Evolutionary conservation across 2,797 vertebrate species (phyloP).

Genomic region (Pantherophis alleghaniensis): DNA sequence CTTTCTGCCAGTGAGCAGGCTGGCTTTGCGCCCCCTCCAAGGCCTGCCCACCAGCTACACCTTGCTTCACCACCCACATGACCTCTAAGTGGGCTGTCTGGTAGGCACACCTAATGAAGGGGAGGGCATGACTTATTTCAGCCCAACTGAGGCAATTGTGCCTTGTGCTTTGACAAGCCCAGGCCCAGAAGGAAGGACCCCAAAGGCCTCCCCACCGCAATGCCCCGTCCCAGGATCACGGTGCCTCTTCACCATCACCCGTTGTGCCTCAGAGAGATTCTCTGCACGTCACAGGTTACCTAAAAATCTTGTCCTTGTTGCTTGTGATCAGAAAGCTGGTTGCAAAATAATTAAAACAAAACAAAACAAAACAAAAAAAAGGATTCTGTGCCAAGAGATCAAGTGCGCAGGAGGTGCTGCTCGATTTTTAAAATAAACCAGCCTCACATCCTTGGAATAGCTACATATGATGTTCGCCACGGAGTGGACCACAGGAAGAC

Average conservation of each 20-base stretch:
- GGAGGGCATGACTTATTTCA: not conserved
- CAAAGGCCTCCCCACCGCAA: not conserved
- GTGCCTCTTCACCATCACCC: slow-evolving; percentile 6
- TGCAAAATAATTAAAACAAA: slow-evolving; percentile 28
- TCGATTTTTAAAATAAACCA: slow-evolving; percentile 28
- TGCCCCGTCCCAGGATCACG: slow-evolving; percentile 7
- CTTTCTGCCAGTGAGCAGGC: slow-evolving; percentile 25
- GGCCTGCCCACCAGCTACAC: slow-evolving; percentile 24
- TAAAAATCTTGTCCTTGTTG: slow-evolving; percentile 41
- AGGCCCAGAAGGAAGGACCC: slow-evolving; percentile 7
- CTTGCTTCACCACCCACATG: not conserved
- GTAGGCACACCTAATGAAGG: slow-evolving; percentile 1
- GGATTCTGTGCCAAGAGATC: slow-evolving; percentile 35
- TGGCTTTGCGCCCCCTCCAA: slow-evolving; percentile 14
- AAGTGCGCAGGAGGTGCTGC: slow-evolving; percentile 34
- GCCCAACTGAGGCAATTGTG: slow-evolving; percentile 1
- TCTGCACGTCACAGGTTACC: slow-evolving; percentile 37
- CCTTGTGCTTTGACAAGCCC: slow-evolving; percentile 7
- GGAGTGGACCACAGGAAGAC: slow-evolving; percentile 39
- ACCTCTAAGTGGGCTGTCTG: not conserved
- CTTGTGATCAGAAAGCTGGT: slow-evolving; percentile 39
- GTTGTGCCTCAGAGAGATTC: slow-evolving; percentile 20
- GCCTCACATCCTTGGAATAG: slow-evolving; percentile 41
- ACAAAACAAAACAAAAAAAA: slow-evolving; percentile 1
- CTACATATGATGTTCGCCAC: slow-evolving; percentile 31